These are phyloP conservation scores for Tragelaphus imberbis DNA, from an alignment of 2,113 vertebrate species.

Conservation along the genomic window DNA sequence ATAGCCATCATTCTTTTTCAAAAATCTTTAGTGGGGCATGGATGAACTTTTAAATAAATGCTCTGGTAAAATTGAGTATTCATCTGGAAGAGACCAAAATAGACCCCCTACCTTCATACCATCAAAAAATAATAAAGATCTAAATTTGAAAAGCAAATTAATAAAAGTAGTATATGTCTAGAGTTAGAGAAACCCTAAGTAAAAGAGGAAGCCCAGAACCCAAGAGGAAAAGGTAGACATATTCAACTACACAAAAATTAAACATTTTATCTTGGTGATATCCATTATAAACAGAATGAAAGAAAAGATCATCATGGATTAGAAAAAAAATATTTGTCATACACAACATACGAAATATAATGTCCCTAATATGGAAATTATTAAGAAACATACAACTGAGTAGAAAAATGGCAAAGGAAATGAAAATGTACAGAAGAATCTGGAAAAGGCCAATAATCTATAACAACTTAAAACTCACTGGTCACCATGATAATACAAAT, in stretches of 20 bases:
- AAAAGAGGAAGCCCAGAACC: background rate
- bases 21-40: background rate
- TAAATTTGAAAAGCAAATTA: background rate
- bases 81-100: background rate
- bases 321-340: background rate
- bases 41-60: constrained; percentile 6
- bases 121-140: background rate
- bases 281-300: constrained; percentile 2
- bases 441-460: background rate
- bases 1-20: background rate
- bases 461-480: background rate
- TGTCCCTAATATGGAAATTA: background rate
- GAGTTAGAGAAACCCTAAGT: background rate
- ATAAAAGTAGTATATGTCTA: background rate
- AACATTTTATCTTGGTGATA: background rate
- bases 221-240: background rate
- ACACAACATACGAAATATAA: background rate
- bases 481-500: background rate
- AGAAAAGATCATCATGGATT: background rate
- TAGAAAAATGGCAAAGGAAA: constrained; percentile 17
- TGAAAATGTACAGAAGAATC: background rate
- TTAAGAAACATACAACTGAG: background rate
- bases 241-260: background rate
- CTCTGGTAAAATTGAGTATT: background rate
- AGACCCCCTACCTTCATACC: background rate